Evolutionary conservation across 2,888 invertebrate genomes (phyloP).

Genomic region (Perizoma affinitatum): DNA sequence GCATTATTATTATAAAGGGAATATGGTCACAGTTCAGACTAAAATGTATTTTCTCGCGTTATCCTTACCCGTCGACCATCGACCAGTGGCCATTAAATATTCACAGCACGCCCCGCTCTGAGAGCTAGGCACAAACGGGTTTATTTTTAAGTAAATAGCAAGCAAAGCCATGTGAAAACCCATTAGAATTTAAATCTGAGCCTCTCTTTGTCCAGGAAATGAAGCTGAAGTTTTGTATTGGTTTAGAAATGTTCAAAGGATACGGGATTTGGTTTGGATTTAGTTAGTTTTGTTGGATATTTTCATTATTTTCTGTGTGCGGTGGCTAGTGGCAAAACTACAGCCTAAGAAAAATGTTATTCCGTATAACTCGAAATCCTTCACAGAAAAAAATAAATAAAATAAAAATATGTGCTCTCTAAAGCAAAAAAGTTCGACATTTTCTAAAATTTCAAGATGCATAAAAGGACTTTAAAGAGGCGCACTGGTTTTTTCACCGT

Average conservation of each 20-base stretch:
- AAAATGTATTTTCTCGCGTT: constrained; percentile 1
- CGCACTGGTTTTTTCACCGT: no score
- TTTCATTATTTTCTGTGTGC: background rate
- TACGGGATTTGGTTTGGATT: background rate
- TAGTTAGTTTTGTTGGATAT: background rate
- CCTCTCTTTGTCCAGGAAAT: constrained; percentile 18
- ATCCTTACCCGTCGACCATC: constrained; percentile 9
- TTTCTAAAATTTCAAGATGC: no score
- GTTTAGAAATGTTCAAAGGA: constrained; percentile 1
- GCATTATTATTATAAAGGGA: no score
- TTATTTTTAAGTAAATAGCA: constrained; percentile 44
- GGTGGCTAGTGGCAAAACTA: no score
- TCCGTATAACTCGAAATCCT: no score
- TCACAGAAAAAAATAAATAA: no score
- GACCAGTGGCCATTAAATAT: constrained; percentile 36
- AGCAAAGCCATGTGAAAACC: constrained; percentile 39
- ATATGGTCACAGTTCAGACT: no score
- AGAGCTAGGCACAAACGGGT: constrained; percentile 41
- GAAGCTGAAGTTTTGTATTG: constrained; percentile 16
- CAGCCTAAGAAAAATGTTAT: no score
- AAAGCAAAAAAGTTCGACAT: no score
- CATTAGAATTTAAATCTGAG: constrained; percentile 30
- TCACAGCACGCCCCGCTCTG: constrained; percentile 35
- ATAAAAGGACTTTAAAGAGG: no score
- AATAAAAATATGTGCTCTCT: no score